These are phyloP conservation scores for Sesamia nonagrioides DNA, from an alignment of 1,140 invertebrate genomes.

Conservation along the genomic window DNA sequence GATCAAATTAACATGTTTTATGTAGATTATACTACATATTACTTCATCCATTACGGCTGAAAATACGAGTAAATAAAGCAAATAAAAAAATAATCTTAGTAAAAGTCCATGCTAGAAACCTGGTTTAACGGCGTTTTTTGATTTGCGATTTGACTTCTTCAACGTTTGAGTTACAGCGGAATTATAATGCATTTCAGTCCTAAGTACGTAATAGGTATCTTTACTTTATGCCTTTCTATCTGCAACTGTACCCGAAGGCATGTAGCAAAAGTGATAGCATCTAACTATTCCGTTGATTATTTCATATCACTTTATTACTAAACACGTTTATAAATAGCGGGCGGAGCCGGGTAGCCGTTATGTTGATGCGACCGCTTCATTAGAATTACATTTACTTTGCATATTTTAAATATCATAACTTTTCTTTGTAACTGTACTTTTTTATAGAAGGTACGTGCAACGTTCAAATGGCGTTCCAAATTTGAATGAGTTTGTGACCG, in stretches of 20 bases:
- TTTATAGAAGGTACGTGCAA: neutral
- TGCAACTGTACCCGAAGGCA: neutral
- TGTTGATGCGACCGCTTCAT: conserved; percentile 44
- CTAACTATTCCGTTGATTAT: conserved; percentile 45
- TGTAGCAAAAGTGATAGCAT: conserved; percentile 49
- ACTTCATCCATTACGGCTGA: too few relatives aligned
- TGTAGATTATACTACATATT: too few relatives aligned
- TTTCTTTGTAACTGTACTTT: conserved; percentile 35
- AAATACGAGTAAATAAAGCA: too few relatives aligned
- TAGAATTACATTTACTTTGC: conserved; percentile 37
- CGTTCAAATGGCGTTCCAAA: neutral
- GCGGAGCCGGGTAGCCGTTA: conserved; percentile 36
- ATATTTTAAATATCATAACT: conserved; percentile 23
- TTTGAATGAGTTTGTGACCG: neutral
- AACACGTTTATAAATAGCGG: conserved; percentile 42
- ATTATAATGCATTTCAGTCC: neutral
- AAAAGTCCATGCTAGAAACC: too few relatives aligned
- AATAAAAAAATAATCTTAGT: too few relatives aligned
- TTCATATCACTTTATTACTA: conserved; percentile 50
- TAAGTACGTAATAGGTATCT: neutral
- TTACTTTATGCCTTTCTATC: neutral
- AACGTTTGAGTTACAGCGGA: neutral
- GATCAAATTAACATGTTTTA: too few relatives aligned
- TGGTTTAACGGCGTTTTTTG: too few relatives aligned
- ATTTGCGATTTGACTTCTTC: too few relatives aligned